Evolutionary conservation across 2,888 invertebrate species (phyloP), one percentile per base, ranked within the genome.

Genomic region (Conomelus anceps): DNA sequence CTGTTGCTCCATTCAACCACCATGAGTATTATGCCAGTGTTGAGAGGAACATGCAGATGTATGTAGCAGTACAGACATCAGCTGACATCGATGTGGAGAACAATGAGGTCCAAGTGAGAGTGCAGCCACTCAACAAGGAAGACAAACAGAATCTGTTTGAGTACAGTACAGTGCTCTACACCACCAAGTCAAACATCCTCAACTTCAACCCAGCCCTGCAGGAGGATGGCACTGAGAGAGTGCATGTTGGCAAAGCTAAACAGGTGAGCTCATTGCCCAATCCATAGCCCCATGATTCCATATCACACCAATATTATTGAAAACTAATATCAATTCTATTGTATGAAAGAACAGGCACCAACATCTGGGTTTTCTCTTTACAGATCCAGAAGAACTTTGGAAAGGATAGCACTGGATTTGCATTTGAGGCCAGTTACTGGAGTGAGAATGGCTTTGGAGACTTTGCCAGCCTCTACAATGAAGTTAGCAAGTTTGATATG

Each of bases 121-220:
- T 96, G 1, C 93, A 94, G 90, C 94, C 95, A 0, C 92, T 94
- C 13, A 93, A 94, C 87, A 93, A 94, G 13, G 94, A 95, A 22
- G 93, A 94, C 90, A 94, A 94, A 26, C 93, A 93, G 22, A 94
- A 94, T 23, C 91, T 96, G n/a, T 92, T 94, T 87, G 95, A 96
- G 92, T 94, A 93, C 93, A 95, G 95, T 92, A 94, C 94, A 0
- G 94, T 94, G 94, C 96, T 96, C 11, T 96, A 95, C 93, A 95
- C 95, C 20, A 93, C 95, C 0, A 94, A 93, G 91, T 94, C 95
- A 91, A 94, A 95, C 91, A 94, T 95, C 91, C 93, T 95, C 87
- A 93, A 93, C 22, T 92, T 95, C 86, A 87, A 85, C 84, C 88
- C 41, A 86, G 93, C 94, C 87, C 94, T 96, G 3, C 92, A 94